Percentiles rank a stretch among this genome's conserved stretches.
Evolutionary conservation across 2,888 invertebrate species (phyloP).

Genomic region (Synanthedon formicaeformis): DNA sequence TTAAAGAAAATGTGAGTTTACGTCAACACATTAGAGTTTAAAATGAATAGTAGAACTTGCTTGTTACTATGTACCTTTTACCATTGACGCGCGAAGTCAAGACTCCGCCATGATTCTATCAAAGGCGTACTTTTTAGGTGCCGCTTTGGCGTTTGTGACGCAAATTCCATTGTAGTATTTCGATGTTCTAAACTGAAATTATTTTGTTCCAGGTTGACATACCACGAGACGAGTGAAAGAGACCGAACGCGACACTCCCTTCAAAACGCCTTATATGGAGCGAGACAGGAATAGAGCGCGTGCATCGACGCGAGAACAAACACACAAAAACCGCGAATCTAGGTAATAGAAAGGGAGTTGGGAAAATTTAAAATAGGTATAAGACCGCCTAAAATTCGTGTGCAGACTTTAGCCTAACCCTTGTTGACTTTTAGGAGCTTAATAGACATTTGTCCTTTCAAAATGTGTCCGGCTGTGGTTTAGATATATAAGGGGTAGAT

Average conservation of each 20-base stretch:
- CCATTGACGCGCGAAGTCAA: too few relatives aligned
- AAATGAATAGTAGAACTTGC: too few relatives aligned
- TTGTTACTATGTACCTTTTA: too few relatives aligned
- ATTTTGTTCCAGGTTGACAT: slow-evolving; percentile 53
- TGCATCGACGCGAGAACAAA: slow-evolving; percentile 47
- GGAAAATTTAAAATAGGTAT: slow-evolving; percentile 11
- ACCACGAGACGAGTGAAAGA: slow-evolving; percentile 35
- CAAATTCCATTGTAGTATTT: too few relatives aligned
- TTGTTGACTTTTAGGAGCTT: slow-evolving; percentile 25
- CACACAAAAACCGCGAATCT: slow-evolving; percentile 45
- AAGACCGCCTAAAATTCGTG: slow-evolving; percentile 30
- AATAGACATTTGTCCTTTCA: slow-evolving; percentile 27
- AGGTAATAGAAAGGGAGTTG: slow-evolving; percentile 45
- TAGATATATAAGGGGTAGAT: slow-evolving; percentile 18
- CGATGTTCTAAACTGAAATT: slow-evolving; percentile 30
- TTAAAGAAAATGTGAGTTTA: too few relatives aligned
- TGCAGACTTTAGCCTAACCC: slow-evolving; percentile 17
- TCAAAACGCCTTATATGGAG: slow-evolving; percentile 62
- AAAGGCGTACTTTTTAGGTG: too few relatives aligned
- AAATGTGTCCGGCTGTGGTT: slow-evolving; percentile 23
- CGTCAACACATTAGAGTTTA: too few relatives aligned
- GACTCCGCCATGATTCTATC: too few relatives aligned
- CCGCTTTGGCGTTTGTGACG: too few relatives aligned
- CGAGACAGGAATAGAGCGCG: slow-evolving; percentile 52
- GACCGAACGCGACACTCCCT: slow-evolving; percentile 31